These are phyloP conservation scores for Pithys albifrons DNA, from an alignment of 2,113 vertebrate species.

Conservation along the genomic window DNA sequence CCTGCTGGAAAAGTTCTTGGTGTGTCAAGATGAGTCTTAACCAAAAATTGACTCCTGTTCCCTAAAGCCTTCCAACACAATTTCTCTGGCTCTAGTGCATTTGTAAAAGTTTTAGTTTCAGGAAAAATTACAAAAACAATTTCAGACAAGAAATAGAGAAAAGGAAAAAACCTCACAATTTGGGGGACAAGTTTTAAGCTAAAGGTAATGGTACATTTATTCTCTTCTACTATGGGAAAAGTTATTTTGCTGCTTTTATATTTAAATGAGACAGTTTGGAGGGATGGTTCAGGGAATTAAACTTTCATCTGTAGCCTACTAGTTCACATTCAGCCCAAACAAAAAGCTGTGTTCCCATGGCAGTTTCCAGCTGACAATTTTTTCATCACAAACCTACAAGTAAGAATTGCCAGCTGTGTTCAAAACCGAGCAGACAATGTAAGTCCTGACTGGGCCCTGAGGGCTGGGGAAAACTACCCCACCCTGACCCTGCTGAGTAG, in stretches of 20 bases:
- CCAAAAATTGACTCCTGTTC: neutral
- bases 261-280: conserved; percentile 48
- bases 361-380: conserved; percentile 38
- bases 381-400: conserved; percentile 12
- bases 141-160: neutral
- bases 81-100: neutral
- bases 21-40: neutral
- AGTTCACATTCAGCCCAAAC: conserved; percentile 6
- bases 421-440: neutral
- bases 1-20: neutral
- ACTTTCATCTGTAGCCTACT: conserved; percentile 44
- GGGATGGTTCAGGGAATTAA: conserved; percentile 37
- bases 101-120: neutral
- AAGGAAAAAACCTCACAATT: neutral
- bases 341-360: conserved; percentile 33
- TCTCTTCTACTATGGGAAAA: neutral
- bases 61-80: neutral
- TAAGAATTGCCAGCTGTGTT: conserved; percentile 39
- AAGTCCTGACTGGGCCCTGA: neutral
- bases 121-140: neutral
- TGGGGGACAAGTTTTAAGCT: neutral
- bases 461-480: conserved; percentile 15
- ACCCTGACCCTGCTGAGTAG: neutral
- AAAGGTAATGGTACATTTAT: conserved; percentile 3
- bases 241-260: conserved; percentile 53